Base-by-base conservation (phyloP, 2,888 invertebrate species). In the Miltochrista miniata region DNA sequence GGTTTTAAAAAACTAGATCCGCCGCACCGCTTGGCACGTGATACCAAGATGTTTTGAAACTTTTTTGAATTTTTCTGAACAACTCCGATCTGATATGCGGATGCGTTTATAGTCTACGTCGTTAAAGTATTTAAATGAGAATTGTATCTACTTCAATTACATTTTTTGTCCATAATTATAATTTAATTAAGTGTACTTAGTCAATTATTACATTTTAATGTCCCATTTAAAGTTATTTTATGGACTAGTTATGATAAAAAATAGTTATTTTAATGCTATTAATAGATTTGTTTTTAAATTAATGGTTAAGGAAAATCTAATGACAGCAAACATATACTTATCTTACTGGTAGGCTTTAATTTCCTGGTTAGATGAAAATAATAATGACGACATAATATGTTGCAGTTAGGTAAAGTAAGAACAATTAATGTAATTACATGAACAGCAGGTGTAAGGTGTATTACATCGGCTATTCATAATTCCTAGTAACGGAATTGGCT, bases 401-500 rank as follows among this genome's bases (percentile, higher is more conserved):
- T 5, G 18, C 5, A 24, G 18, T 24, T 24, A 24, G 18, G 3
- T 24, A 24, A n/a, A 24, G 18, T 24, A 69, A 66, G 76, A 76
- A 85, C 84, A 88, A 90, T 89, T 89, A 88, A 76, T 62, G 82
- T 83, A 87, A 87, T 87, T 87, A 86, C 75, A 61, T 74, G 76
- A 85, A 88, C 87, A 81, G 89, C 90, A 90, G 90, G 90, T 90
- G 90, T 80, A 83, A 76, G 30, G 8, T 30, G 30, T 30, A 30
- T n/a, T 74, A 73, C 75, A 74, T 74, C 76, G 76, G 79, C 76
- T 61, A 81, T 77, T 87, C 83, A 87, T 87, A 87, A 89, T 89
- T 84, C 82, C 81, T 86, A 79, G 85, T 83, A 88, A 87, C 87
- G 84, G 88, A 79, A 82, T 79, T 77, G 79, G 83, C 88, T 88